Base-by-base conservation (phyloP, 1,140 invertebrate genomes). In the Hesperophylax magnus region DNA sequence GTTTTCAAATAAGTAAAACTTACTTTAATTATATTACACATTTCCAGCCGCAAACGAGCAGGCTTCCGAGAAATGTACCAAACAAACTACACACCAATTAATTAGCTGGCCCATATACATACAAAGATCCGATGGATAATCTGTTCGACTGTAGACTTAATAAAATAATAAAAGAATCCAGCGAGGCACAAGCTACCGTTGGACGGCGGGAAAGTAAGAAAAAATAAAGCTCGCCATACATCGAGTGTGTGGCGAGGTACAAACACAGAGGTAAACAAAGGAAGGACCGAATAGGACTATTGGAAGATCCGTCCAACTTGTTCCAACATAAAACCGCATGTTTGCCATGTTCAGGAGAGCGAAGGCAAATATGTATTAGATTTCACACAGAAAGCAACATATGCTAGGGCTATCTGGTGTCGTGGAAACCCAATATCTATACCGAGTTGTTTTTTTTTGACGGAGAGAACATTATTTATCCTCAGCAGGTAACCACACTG, bases 391-490 rank as follows among this genome's bases (percentile, higher is more conserved):
- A 77, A 69, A 69, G 71, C 80, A 74, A 81, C 76, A 81, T 81
- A 56, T 81, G 79, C 74, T 77, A n/a, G 27, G 34, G 65, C 69
- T 81, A 81, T 81, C 80, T 78, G 77, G 77, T 81, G 77, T 74
- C 80, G 58, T 17, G 76, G 80, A 22, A 81, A 81, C 31, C 60
- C 74, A 78, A 81, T 78, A 81, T 58, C 22, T 22, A 22, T 27
- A 7, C 27, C 39, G n/a, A 58, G 65, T 11, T 22, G 9, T 77
- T 53, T 77, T 60, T 24, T 52, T 15, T 77, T 39, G 47, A 65
- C 9, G 61, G 60, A 15, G 61, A 15, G 20, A 58, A 58, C 72
- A 76, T 60, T 76, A 76, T 76, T 76, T 76, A 76, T 58, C 56
- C 20, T 76, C 72, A 52, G 72, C 72, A 76, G 72, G 72, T 76